phyloP scores from a whole-genome alignment of 2,113 vertebrate species.

The Ptychochromis oligacanthus region DNA sequence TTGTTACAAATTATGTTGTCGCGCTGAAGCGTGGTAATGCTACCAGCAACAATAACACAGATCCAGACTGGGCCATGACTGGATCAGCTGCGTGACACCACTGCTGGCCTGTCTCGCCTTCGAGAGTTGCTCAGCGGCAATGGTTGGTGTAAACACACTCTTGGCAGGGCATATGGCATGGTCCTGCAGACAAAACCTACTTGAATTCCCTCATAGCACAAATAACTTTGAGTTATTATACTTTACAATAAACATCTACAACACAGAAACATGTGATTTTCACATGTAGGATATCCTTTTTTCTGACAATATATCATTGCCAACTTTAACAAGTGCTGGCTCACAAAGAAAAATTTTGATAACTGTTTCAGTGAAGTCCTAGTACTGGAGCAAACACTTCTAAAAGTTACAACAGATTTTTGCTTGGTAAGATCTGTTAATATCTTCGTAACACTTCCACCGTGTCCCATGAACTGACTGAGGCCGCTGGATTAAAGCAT shows the following conservation, averaged over 20 bases:
- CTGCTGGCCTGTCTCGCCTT: slow-evolving; percentile 23
- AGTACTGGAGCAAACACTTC: not conserved
- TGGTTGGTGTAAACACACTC: slow-evolving; percentile 60
- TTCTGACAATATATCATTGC: slow-evolving; percentile 1
- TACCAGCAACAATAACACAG: slow-evolving; percentile 71
- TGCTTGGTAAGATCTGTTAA: not conserved
- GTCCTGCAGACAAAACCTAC: slow-evolving; percentile 38
- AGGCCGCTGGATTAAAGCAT: not conserved
- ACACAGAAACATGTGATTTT: slow-evolving; percentile 15
- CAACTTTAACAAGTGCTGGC: not conserved
- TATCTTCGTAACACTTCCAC: not conserved
- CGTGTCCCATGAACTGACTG: not conserved
- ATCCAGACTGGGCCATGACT: slow-evolving; percentile 7
- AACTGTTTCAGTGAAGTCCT: not conserved
- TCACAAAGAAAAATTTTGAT: not conserved
- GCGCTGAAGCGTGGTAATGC: slow-evolving; percentile 68
- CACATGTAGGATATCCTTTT: slow-evolving; percentile 26
- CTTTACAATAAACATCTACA: slow-evolving; percentile 40
- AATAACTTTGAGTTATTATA: slow-evolving; percentile 44
- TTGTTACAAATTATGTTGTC: slow-evolving; percentile 72
- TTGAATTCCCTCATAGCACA: slow-evolving; percentile 44
- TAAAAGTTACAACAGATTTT: not conserved
- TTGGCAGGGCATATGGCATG: slow-evolving; percentile 30
- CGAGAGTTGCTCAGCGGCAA: slow-evolving; percentile 20
- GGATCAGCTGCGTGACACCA: slow-evolving; percentile 52